A percentile compares a stretch with the other conserved stretches of the same genome.
Conservation (phyloP, 2,888 invertebrate genomes). For the Charanyca ferruginea region DNA sequence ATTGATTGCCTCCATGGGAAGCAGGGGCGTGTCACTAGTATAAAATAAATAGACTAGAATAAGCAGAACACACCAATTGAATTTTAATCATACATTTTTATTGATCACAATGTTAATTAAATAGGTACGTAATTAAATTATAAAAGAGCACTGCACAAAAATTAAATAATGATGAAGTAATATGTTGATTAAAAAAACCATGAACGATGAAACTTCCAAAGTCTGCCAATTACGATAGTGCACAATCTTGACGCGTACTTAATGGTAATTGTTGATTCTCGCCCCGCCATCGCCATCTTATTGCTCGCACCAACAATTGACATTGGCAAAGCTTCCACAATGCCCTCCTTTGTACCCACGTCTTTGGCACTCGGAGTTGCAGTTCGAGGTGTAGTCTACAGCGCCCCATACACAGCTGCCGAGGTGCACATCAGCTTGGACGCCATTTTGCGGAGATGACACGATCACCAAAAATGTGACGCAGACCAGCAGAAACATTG, state of each 20-base stretch:
- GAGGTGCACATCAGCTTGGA: conserved; percentile 61
- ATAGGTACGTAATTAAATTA: too few species aligned
- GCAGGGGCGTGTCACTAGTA: too few species aligned
- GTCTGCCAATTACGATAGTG: neutral
- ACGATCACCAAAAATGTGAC: conserved; percentile 65
- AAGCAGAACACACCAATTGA: neutral
- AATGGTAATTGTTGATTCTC: neutral
- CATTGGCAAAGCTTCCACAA: conserved; percentile 63
- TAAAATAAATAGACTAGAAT: neutral
- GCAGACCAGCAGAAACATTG: conserved; percentile 55
- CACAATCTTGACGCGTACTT: neutral
- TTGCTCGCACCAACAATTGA: conserved; percentile 48
- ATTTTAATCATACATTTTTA: neutral
- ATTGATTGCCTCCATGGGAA: neutral
- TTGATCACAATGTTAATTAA: neutral
- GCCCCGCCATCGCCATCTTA: conserved; percentile 3
- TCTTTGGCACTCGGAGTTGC: conserved; percentile 65
- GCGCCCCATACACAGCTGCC: conserved; percentile 72
- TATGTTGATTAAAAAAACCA: neutral
- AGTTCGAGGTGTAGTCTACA: conserved; percentile 67
- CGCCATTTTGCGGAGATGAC: conserved; percentile 62
- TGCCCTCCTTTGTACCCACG: conserved; percentile 65
- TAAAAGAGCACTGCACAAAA: neutral
- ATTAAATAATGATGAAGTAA: neutral
- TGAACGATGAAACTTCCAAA: neutral